Base-by-base conservation (phyloP, 2,797 vertebrate species). In the Odontamblyopus rebecca region DNA sequence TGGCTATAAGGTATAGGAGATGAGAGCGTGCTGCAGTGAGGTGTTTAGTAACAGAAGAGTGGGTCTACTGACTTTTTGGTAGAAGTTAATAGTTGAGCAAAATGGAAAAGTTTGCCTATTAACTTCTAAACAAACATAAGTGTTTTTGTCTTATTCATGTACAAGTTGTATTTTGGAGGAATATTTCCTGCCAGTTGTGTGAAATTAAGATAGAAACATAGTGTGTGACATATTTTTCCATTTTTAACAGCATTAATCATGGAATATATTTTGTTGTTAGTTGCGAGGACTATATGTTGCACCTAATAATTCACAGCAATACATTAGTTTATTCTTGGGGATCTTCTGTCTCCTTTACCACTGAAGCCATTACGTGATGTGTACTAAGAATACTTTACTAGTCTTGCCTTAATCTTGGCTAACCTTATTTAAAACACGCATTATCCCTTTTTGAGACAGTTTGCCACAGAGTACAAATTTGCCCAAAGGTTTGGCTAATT, bases 1-100 rank as follows among this genome's bases (percentile, higher is more conserved):
- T 68, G 64, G 82, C 76, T 77, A 80, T 83, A 78, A 79, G 81
- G 66, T 70, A 59, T 77, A 44, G 62, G 30, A 72, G 72, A 75
- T 32, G 57, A 54, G 53, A 41, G 4, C 74, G 50, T 67, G 48
- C 23, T 50, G 64, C 44, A 66, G 13, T 51, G 29, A 12, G 48
- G 27, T 30, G 16, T 53, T 18, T 12, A 30, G 64, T 5, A 67
- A 30, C 27, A 51, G 26, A 51, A 16, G 6, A 7, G 4, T 6
- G 13, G 9, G 0, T 50, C 38, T 51, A 27, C 41, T 30, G 29
- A 8, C 16, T 19, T 30, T 67, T 29, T 3, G 35, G 35, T 27
- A 26, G n/a, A 54, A 8, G n/a, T 54, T 9, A 51, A 19, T 51
- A 51, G 16, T 18, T 18, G 35, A 38, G 9, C 35, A 38, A 38